Conservation (phyloP, 1,140 invertebrate species). For the Mercenaria mercenaria region DNA sequence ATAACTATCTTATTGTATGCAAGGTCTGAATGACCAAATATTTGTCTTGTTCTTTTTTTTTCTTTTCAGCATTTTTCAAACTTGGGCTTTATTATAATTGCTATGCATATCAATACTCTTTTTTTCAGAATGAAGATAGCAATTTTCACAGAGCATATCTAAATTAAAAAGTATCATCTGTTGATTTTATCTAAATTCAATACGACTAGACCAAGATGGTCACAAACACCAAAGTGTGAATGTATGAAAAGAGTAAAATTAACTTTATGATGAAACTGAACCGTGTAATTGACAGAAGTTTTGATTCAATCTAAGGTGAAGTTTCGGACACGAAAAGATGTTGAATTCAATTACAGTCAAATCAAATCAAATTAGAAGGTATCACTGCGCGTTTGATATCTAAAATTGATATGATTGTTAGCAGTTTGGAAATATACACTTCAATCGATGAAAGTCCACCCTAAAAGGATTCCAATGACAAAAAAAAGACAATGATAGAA, state of each 20-base stretch:
- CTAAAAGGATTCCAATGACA: background rate
- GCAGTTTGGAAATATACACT: background rate
- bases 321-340: constrained; percentile 39
- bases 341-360: constrained; percentile 51
- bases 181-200: constrained; percentile 28
- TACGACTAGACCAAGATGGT: constrained; percentile 3
- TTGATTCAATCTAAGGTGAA: constrained; percentile 31
- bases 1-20: no score
- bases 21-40: background rate
- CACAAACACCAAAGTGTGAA: constrained; percentile 29
- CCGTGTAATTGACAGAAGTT: constrained; percentile 41
- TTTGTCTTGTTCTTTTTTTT: background rate
- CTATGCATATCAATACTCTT: constrained; percentile 5
- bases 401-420: background rate
- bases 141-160: constrained; percentile 22
- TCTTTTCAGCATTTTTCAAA: background rate
- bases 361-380: constrained; percentile 51
- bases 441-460: background rate
- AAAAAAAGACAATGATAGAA: no score
- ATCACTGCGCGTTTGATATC: constrained; percentile 9
- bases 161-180: constrained; percentile 44
- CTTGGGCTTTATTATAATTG: background rate
- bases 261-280: constrained; percentile 50
- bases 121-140: constrained; percentile 23
- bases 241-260: constrained; percentile 12